Evolutionary conservation across 2,888 invertebrate genomes (phyloP), one percentile per base, ranked within the genome.

Genomic region (Hemistola chrysoprasaria): DNA sequence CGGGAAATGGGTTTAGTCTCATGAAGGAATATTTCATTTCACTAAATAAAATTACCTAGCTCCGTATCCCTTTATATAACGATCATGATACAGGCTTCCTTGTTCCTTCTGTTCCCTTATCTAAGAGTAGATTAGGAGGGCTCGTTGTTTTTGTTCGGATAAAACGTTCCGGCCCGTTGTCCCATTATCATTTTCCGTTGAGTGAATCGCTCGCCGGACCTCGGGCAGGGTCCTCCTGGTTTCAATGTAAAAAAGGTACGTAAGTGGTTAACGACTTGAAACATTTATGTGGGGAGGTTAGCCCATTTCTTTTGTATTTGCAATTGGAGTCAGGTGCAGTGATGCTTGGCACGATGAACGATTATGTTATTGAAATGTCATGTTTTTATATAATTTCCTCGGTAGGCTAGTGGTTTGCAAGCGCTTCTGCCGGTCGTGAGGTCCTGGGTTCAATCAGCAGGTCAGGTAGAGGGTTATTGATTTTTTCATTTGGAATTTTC

Each of bases 181-280:
- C 46, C 72, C 73, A 78, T 80, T 77, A 77, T 70, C 71, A 66
- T 78, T 76, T 70, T 70, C 69, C 63, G 71, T 66, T 66, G 65
- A 67, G 65, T 63, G 66, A 67, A 60, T 61, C 61, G 59, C 33
- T 11, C 25, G 16, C 16, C 33, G 35, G 55, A 56, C 35, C 48
- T 40, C 30, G 10, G 28, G 41, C 39, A 39, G n/a, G 35, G 36
- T 42, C 42, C 38, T 41, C 46, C 41, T 38, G 41, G 38, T 47
- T 41, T 47, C 41, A 47, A 47, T 47, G 46, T 41, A 47, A 47
- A 47, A 46, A 47, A 47, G 38, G 41, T 38, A 47, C 40, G 40
- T 39, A 41, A 41, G 46, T 41, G 41, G 41, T 47, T 41, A 47
- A 47, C 46, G 46, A 47, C 41, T 35, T 34, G 41, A 38, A 41